Evolutionary conservation across 23 tunicate genomes (phyloP).

Genomic region (Botrylloides violaceus): DNA sequence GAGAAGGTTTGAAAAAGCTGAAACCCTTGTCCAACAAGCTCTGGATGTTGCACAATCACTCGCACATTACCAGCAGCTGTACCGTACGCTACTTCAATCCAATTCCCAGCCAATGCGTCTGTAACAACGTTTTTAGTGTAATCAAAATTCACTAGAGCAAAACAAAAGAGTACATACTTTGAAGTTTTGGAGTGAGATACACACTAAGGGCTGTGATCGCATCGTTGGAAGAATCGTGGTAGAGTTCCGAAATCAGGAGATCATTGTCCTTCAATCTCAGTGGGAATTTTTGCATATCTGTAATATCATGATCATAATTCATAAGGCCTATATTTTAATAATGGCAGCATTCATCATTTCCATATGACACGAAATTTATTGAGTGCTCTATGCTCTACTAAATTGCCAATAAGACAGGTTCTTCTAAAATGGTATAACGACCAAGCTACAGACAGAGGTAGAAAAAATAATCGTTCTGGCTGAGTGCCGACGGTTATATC

Average conservation of each 20-base stretch:
- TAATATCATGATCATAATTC: too few relatives aligned
- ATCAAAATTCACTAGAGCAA: not conserved
- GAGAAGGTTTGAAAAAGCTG: constrained; percentile 96
- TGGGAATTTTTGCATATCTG: constrained; percentile 98
- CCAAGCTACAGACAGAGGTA: too few relatives aligned
- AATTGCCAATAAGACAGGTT: too few relatives aligned
- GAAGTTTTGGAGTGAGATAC: constrained; percentile 69
- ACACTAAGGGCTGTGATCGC: constrained; percentile 93
- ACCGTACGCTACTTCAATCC: constrained; percentile 97
- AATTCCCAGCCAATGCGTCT: constrained; percentile 46
- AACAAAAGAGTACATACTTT: constrained; percentile 29
- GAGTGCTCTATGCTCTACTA: too few relatives aligned
- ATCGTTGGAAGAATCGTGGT: constrained; percentile 64
- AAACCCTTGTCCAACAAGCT: constrained; percentile 90
- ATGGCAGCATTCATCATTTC: too few relatives aligned
- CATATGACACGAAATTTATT: too few relatives aligned
- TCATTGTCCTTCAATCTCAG: constrained; percentile 86
- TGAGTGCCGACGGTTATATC: too few relatives aligned
- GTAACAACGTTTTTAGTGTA: not conserved
- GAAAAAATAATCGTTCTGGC: too few relatives aligned
- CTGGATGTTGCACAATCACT: constrained; percentile 96
- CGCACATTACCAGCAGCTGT: constrained; percentile 83
- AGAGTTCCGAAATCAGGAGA: constrained; percentile 81
- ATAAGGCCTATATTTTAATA: too few relatives aligned
- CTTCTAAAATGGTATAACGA: too few relatives aligned